phyloP scores from a whole-genome alignment of 2,797 vertebrate genomes.

The Pangasius larnaudii region DNA sequence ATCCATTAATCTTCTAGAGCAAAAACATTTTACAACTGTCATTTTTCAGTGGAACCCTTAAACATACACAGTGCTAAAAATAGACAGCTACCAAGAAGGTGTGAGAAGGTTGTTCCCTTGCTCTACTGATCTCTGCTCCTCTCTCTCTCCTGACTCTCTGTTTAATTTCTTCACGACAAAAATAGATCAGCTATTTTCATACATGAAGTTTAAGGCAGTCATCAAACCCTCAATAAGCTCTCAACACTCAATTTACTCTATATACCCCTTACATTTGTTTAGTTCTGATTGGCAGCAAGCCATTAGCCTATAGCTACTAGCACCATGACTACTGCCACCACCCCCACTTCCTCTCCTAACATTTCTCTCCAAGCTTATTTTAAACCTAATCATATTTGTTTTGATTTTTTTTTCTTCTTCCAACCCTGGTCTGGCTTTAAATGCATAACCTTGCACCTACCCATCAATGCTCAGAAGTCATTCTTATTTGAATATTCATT shows the following conservation, averaged over 20 bases:
- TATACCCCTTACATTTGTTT: neutral
- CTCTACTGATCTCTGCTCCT: neutral
- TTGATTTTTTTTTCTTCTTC: neutral
- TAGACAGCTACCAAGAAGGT: neutral
- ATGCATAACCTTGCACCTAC: neutral
- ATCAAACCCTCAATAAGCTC: neutral
- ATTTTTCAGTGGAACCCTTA: neutral
- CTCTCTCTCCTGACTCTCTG: neutral
- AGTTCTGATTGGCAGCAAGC: slow-evolving; percentile 32
- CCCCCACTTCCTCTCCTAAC: slow-evolving; percentile 48
- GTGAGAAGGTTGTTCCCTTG: neutral
- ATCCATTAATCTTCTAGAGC: neutral
- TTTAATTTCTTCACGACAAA: slow-evolving; percentile 5
- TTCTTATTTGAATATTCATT: slow-evolving; percentile 17
- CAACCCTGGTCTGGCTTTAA: neutral
- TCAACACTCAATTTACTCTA: neutral
- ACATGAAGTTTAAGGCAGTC: neutral
- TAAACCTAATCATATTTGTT: slow-evolving; percentile 4
- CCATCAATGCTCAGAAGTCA: neutral
- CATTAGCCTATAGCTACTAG: slow-evolving; percentile 25
- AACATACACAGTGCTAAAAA: neutral
- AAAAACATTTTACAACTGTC: neutral
- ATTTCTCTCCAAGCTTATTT: slow-evolving; percentile 4
- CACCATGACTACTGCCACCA: slow-evolving; percentile 46
- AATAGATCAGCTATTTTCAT: slow-evolving; percentile 8